phyloP scores from a whole-genome alignment of 1,140 invertebrate species.

The Rhopalosiphum padi region DNA sequence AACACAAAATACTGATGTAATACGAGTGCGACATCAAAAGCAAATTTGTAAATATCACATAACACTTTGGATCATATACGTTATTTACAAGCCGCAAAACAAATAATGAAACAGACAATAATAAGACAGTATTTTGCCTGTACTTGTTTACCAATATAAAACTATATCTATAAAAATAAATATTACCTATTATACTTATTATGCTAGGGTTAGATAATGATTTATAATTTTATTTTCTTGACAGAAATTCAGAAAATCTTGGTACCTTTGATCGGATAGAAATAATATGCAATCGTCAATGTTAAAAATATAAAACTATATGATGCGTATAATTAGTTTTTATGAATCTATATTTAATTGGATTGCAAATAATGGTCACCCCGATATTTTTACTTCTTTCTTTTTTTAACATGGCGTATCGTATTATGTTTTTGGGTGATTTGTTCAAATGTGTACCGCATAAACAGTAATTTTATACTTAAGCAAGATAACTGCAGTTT shows the following conservation, averaged over 20 bases:
- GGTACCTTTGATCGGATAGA: not conserved
- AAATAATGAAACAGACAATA: not conserved
- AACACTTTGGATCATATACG: not conserved
- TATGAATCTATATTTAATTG: not conserved
- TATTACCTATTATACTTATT: not conserved
- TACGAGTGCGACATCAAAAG: not conserved
- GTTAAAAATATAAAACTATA: not conserved
- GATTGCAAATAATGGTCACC: not conserved
- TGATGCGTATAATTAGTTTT: not conserved
- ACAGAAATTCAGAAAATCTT: too few relatives aligned
- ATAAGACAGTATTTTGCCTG: too few relatives aligned
- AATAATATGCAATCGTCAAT: not conserved
- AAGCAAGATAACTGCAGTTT: not conserved
- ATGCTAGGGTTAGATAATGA: not conserved
- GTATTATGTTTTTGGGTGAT: not conserved
- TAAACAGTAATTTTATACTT: too few relatives aligned
- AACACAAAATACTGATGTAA: not conserved
- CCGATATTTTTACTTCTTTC: not conserved
- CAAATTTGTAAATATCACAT: not conserved
- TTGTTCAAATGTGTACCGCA: not conserved
- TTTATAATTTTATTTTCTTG: not conserved
- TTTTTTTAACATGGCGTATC: not conserved
- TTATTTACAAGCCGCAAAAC: not conserved
- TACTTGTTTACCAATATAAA: not conserved
- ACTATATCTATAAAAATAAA: not conserved